Conservation (phyloP, 1,140 invertebrate species). For the Pseudomyrmex gracilis region DNA sequence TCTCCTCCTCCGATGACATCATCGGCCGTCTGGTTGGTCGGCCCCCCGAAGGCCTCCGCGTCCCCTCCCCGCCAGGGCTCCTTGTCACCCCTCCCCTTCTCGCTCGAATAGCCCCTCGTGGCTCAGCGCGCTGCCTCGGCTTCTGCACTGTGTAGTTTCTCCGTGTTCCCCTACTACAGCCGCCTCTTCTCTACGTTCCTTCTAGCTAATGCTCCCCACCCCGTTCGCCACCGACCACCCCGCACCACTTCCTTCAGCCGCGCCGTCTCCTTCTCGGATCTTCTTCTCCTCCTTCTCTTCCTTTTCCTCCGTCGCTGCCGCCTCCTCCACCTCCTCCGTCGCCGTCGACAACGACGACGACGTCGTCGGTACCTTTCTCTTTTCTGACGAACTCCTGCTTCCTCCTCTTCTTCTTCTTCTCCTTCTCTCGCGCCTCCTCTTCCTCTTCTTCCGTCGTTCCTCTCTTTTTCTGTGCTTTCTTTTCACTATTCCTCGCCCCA, state of each 20-base stretch:
- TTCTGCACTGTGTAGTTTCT: constrained; percentile 72
- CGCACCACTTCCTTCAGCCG: constrained; percentile 61
- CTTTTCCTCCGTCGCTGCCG: constrained; percentile 12
- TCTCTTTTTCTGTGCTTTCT: constrained; percentile 68
- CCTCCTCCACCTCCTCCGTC: constrained; percentile 30
- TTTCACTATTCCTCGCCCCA: constrained; percentile 83
- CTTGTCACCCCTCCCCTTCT: constrained; percentile 85
- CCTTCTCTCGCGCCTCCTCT: constrained; percentile 70
- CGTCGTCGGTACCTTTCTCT: constrained; percentile 71
- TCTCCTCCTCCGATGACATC: constrained; percentile 98
- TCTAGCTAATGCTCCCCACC: constrained; percentile 68
- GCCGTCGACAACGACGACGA: constrained; percentile 70
- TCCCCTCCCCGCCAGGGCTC: constrained; percentile 85
- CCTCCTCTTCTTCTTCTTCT: constrained; percentile 72
- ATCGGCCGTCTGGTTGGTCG: constrained; percentile 89
- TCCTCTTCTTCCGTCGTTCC: constrained; percentile 74
- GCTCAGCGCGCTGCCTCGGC: constrained; percentile 79
- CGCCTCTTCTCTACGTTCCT: constrained; percentile 65
- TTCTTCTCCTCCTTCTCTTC: constrained; percentile 41
- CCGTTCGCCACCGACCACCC: constrained; percentile 49
- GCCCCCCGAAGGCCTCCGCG: constrained; percentile 85
- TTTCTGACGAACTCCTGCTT: constrained; percentile 66
- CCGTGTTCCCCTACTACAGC: constrained; percentile 72
- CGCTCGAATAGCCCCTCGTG: constrained; percentile 85
- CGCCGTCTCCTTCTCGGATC: constrained; percentile 54